These are phyloP conservation scores for Chaetura pelagica DNA, from an alignment of 2,113 vertebrate genomes.

Conservation along the genomic window DNA sequence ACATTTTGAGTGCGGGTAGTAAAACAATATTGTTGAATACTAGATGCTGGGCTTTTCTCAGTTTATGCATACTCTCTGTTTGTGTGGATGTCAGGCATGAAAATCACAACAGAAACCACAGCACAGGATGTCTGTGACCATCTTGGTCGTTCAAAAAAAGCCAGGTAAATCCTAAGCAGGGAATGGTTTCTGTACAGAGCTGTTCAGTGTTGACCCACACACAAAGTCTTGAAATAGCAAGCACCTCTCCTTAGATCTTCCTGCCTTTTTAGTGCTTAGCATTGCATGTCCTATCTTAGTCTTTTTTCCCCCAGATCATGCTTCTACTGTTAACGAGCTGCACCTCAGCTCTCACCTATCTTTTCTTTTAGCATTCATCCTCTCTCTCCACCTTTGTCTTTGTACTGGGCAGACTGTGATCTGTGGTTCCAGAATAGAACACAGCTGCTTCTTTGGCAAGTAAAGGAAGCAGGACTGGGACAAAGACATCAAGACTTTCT, in stretches of 20 bases:
- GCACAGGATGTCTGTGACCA: rapidly evolving
- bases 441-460: not conserved
- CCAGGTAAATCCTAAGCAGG: not conserved
- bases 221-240: not conserved
- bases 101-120: not conserved
- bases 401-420: too few species aligned
- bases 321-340: not conserved
- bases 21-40: not conserved
- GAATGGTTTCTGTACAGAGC: not conserved
- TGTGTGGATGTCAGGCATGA: not conserved
- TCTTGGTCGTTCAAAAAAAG: not conserved
- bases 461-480: not conserved
- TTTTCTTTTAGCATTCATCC: not conserved
- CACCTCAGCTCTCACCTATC: not conserved
- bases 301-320: too few species aligned
- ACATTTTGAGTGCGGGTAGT: not conserved
- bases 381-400: too few species aligned
- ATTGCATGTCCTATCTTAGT: not conserved
- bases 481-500: not conserved
- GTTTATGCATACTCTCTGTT: not conserved
- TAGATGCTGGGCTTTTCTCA: not conserved
- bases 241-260: not conserved
- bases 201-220: not conserved
- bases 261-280: not conserved
- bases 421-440: not conserved